A percentile compares a stretch with the other conserved stretches of the same genome.
phyloP scores from a whole-genome alignment of 2,888 invertebrate species.

The Netelia inedita region DNA sequence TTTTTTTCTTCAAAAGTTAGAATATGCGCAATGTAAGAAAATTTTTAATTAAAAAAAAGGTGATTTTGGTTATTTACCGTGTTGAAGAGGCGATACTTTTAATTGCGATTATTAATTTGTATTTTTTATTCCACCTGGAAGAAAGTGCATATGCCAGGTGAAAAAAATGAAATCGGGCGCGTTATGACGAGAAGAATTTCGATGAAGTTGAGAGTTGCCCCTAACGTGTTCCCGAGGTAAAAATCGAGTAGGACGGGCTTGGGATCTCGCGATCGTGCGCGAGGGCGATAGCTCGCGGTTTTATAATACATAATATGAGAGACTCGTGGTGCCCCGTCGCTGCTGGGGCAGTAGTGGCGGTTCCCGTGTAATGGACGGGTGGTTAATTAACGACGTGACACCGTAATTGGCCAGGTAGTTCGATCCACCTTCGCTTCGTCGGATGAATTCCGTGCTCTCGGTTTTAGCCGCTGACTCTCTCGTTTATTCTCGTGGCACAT shows the following conservation, averaged over 20 bases:
- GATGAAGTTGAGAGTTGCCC: too few species aligned
- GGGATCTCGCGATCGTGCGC: slow-evolving; percentile 36
- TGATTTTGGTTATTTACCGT: neutral
- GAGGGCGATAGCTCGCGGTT: slow-evolving; percentile 4
- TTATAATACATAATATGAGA: slow-evolving; percentile 50
- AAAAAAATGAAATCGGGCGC: neutral
- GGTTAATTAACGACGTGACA: slow-evolving; percentile 80
- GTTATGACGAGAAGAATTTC: slow-evolving; percentile 18
- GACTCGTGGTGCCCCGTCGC: slow-evolving; percentile 43
- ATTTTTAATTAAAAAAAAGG: neutral
- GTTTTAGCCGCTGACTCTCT: slow-evolving; percentile 48
- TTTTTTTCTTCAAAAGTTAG: too few species aligned
- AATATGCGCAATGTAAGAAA: too few species aligned
- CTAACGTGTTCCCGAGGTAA: neutral
- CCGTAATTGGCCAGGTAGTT: slow-evolving; percentile 78
- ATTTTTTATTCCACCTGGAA: neutral
- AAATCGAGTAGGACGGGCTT: slow-evolving; percentile 31
- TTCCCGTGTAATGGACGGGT: slow-evolving; percentile 70
- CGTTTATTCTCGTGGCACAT: slow-evolving; percentile 4
- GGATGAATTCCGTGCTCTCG: slow-evolving; percentile 57
- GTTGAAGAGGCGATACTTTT: neutral
- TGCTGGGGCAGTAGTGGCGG: slow-evolving; percentile 57
- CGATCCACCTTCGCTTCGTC: slow-evolving; percentile 73
- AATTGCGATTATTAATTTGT: neutral
- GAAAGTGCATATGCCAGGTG: neutral